Conservation (phyloP, 2,797 vertebrate species). For the Crypturellus tataupa region DNA sequence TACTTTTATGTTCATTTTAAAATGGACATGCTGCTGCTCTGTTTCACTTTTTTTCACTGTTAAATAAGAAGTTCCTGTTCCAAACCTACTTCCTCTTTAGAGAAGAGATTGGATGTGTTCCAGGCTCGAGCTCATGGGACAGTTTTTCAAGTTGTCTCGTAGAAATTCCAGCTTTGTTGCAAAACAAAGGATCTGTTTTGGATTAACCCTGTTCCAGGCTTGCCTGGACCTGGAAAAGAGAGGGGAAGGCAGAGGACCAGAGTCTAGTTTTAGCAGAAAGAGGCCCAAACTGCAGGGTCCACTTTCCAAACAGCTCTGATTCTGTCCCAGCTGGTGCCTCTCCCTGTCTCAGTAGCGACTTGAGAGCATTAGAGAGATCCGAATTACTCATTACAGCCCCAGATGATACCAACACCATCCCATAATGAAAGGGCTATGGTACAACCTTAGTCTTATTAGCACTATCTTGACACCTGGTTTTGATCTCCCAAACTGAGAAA, state of each 20-base stretch:
- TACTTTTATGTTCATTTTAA: slow-evolving; percentile 25
- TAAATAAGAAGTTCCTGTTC: not conserved
- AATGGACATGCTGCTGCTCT: slow-evolving; percentile 23
- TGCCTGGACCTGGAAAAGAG: not conserved
- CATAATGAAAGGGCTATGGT: not conserved
- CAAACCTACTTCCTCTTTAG: not conserved
- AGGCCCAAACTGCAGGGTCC: not conserved
- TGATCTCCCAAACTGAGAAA: not conserved
- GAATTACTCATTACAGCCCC: not conserved
- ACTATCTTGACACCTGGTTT: not conserved
- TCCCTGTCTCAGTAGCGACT: not conserved
- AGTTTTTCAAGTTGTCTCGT: not conserved
- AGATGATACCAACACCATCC: not conserved
- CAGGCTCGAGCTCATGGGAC: not conserved
- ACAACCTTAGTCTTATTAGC: not conserved
- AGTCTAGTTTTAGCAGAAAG: not conserved
- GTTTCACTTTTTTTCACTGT: not conserved
- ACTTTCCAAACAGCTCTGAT: not conserved
- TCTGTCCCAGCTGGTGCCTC: not conserved
- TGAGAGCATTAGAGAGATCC: accelerated
- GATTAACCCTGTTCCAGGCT: not conserved
- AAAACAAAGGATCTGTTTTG: not conserved
- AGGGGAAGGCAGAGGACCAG: accelerated
- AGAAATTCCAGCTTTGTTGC: not conserved
- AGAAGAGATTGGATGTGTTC: not conserved